phyloP scores from a whole-genome alignment of 2,797 vertebrate species.

The Anniella stebbinsi region DNA sequence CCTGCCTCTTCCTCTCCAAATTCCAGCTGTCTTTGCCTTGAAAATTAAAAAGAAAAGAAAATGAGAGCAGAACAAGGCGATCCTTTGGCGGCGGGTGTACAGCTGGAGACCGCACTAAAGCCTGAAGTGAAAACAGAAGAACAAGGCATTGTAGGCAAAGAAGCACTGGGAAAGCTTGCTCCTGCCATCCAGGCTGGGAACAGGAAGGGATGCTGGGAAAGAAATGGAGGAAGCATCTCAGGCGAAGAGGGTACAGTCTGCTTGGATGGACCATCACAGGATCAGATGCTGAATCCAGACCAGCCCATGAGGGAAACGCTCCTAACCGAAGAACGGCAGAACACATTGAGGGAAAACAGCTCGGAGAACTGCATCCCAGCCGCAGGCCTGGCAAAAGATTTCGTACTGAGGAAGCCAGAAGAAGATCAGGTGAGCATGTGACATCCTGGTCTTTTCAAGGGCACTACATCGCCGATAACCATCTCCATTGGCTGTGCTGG shows the following conservation, averaged over 20 bases:
- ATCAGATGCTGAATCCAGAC: not conserved
- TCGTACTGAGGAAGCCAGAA: not conserved
- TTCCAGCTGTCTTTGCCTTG: not conserved
- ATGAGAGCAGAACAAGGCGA: slow-evolving; percentile 28
- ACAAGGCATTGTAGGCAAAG: too few relatives aligned
- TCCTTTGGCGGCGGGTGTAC: not conserved
- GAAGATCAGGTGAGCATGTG: not conserved
- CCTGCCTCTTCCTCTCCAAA: too few relatives aligned
- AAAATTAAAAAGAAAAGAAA: not conserved
- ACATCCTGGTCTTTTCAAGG: not conserved
- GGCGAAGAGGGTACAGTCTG: not conserved
- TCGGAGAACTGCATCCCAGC: not conserved
- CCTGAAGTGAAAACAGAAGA: not conserved
- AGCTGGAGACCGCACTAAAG: not conserved
- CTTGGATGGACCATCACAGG: not conserved
- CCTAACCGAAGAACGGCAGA: not conserved
- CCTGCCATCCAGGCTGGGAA: not conserved
- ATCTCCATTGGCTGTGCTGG: too few relatives aligned
- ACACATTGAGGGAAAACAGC: too few relatives aligned
- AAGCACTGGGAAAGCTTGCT: not conserved
- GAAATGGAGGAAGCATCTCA: not conserved
- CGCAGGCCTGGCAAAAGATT: not conserved
- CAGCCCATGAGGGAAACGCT: not conserved
- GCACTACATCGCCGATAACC: too few relatives aligned
- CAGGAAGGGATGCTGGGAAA: not conserved